Base-by-base conservation (phyloP, 2,888 invertebrate genomes). In the Rhopalosiphum nymphaeae region DNA sequence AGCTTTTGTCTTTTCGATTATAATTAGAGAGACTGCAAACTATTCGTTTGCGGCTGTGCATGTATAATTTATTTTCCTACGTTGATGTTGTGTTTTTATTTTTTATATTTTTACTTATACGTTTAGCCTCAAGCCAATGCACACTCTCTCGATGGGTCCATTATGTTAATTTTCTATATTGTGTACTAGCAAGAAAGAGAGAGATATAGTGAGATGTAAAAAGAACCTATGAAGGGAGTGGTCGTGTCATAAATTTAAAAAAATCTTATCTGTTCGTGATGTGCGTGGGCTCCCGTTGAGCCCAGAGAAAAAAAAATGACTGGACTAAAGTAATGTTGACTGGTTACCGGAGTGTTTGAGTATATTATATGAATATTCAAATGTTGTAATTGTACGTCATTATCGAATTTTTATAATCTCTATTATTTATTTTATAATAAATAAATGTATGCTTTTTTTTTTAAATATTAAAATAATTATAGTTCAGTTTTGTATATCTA, bases 151-250 rank as follows among this genome's bases (percentile, higher is more conserved):
- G 86, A 61, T 46, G 49, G 56, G 57, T 92, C 56, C 46, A 92
- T 92, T 92, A 92, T 92, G 86, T 86, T 92, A 86, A 86, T 92
- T 92, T 46, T 91, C 25, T n/a, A 21, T 90, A 46, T 42, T 78
- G 25, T 67, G 25, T 90, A 25, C 36, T 36, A 29, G 26, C 29
- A 29, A 78, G 91, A 56, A 21, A 91, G 91, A 29, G 36, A 91
- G 42, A 53, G 78, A 89, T 0, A 89, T 26, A 21, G 67, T 3
- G 36, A 91, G 49, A 91, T 29, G 53, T 67, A 57, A n/a, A 91
- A 26, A 53, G 53, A 91, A 84, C 46, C 26, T 36, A 78, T 25
- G 11, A 44, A 84, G 78, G 84, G 84, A 85, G 91, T 85, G 84
- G 84, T 56, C 56, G 42, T 84, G 91, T 56, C 56, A 25, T 91